These are phyloP conservation scores for Craniophora ligustri DNA, from an alignment of 2,888 invertebrate species.

Conservation along the genomic window DNA sequence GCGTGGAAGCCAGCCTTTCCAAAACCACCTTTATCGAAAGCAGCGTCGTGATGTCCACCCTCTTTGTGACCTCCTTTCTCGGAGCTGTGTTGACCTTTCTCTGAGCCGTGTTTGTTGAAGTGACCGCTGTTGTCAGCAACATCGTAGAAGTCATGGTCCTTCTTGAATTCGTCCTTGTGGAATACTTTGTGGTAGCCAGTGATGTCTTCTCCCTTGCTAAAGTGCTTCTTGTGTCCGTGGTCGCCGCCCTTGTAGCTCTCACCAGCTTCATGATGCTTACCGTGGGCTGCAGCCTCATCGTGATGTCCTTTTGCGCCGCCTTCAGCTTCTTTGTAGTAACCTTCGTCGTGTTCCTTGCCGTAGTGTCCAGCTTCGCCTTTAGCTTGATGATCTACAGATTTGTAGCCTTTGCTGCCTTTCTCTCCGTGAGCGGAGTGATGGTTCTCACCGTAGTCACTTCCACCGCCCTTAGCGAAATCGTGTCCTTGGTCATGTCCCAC, in stretches of 20 bases:
- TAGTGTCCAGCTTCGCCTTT: conserved; percentile 88
- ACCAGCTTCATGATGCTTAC: conserved; percentile 85
- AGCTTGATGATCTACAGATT: conserved; percentile 84
- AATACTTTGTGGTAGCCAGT: conserved; percentile 92
- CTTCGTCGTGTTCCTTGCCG: conserved; percentile 85
- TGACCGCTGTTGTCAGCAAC: conserved; percentile 91
- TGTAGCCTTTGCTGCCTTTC: conserved; percentile 88
- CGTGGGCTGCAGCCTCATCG: conserved; percentile 87
- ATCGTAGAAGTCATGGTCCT: conserved; percentile 93
- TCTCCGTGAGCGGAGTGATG: conserved; percentile 86
- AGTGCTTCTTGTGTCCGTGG: conserved; percentile 88
- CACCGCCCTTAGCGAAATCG: conserved; percentile 77
- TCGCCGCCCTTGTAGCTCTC: conserved; percentile 88
- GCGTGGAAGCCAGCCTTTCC: conserved; percentile 89
- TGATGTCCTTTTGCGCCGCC: conserved; percentile 87
- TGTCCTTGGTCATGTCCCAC: conserved; percentile 59
- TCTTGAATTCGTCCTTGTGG: conserved; percentile 93
- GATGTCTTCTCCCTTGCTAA: conserved; percentile 91
- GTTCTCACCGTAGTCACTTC: conserved; percentile 82
- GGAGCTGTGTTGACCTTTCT: conserved; percentile 86
- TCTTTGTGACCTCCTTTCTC: conserved; percentile 88
- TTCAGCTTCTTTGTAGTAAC: conserved; percentile 84
- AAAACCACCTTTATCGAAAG: conserved; percentile 82
- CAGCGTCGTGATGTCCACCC: conserved; percentile 87
- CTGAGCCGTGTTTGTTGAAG: conserved; percentile 90